phyloP scores from a whole-genome alignment of 2,797 vertebrate genomes.

The Gobio occitaniae region DNA sequence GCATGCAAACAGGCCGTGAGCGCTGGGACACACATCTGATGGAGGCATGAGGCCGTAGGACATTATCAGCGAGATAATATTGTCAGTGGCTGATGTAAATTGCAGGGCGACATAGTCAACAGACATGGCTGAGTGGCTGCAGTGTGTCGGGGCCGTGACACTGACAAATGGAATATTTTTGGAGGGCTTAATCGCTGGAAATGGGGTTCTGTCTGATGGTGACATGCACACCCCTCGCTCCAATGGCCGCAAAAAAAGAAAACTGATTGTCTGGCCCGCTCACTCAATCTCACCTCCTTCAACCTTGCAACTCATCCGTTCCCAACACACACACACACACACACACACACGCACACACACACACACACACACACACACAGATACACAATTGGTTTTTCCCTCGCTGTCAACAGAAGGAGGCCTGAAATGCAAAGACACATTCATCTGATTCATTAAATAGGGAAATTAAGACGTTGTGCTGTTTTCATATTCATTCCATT shows the following conservation, averaged over 20 bases:
- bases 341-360: conserved; percentile 4
- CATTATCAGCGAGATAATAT: conserved; percentile 82
- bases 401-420: not conserved
- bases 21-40: conserved; percentile 29
- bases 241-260: conserved; percentile 85
- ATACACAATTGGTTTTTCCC: conserved; percentile 15
- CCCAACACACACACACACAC: not conserved
- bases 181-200: conserved; percentile 94
- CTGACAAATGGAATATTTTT: conserved; percentile 96
- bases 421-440: conserved; percentile 1
- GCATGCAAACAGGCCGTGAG: not conserved
- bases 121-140: conserved; percentile 85
- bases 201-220: conserved; percentile 92
- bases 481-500: conserved; percentile 7
- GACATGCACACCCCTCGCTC: conserved; percentile 84
- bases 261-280: conserved; percentile 81
- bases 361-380: not conserved
- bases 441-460: conserved; percentile 28
- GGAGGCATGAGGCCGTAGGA: conserved; percentile 68
- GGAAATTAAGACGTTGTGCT: not conserved
- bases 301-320: conserved; percentile 58
- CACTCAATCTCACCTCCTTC: conserved; percentile 57
- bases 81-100: conserved; percentile 90
- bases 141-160: conserved; percentile 84
- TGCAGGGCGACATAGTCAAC: conserved; percentile 89